Evolutionary conservation across 2,797 vertebrate species (phyloP), one percentile per base, ranked within the genome.

Genomic region (Botia almorhae): DNA sequence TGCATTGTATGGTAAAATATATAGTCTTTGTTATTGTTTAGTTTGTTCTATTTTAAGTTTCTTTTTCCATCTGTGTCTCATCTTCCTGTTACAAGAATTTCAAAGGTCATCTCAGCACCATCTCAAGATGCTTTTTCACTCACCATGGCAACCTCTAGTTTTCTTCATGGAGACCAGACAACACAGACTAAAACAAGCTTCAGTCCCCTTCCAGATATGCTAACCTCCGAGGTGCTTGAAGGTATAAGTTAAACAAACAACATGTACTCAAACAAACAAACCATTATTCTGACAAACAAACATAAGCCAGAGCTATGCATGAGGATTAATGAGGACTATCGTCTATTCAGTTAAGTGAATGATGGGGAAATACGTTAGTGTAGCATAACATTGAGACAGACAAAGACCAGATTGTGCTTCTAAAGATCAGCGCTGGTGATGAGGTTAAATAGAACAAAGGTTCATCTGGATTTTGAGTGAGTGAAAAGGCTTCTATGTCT

Each of bases 101-200:
- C 33, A 23, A 83, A 81, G 85, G 83, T 87, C 84, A 81, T 55
- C 46, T 55, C 53, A 29, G 1, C 56, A 69, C 80, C 87, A 83
- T 90, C 87, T 87, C 72, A 46, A 84, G 75, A 86, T 85, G 70
- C 46, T 61, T 74, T 73, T 61, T 13, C 29, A 60, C 82, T 86
- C 71, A 86, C 85, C 86, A 87, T 81, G 84, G 77, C 81, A 85
- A 90, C 87, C 26, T 78, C 48, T 87, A 73, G 81, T 89, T 76
- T n/a, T 82, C 89, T 85, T 87, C 86, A 89, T 85, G 85, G 89
- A 89, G 86, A 92, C 88, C 21, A 78, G 82, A 84, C 63, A 87
- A 90, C 85, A 83, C 86, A 81, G 89, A 91, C 89, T 90, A 85
- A 91, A 91, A 92, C 88, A 92, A 88, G 80, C 71, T 67, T 7